Evolutionary conservation across 53 echinoderm and acorn worm species (phyloP), one percentile per base, ranked within the genome.

Genomic region (Temnopleurus reevesii): DNA sequence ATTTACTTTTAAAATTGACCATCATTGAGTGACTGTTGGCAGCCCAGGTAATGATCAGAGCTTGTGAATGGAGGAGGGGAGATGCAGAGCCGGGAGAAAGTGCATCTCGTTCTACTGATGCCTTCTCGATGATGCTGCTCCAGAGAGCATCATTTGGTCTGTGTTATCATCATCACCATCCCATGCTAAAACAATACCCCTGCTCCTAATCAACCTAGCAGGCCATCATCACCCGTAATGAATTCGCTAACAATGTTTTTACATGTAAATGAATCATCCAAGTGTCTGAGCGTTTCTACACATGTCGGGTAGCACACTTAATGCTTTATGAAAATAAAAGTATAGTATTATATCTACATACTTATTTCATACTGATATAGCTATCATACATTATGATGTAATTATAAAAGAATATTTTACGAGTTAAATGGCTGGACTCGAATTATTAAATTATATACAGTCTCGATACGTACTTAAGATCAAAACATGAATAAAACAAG

Each of bases 201-300:
- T 12, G 41, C 19, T 2, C 41, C 6, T 71, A 41, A 71, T 71
- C 23, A 71, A 41, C n/a, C 71, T 71, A 71, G 36, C 71, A 71
- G 71, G 8, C 2, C 41, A 21, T 4, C 12, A 17, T 18, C 38
- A n/a, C 71, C 7, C n/a, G 10, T 71, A 71, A 71, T 71, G 71
- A 71, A 71, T 71, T 71, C 4, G 71, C 71, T 71, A 71, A 71
- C 41, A 71, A 71, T 71, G 71, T 71, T 71, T 71, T 71, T 38
- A 71, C 38, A 71, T 71, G 38, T 41, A 71, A 43, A 71, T 71
- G 71, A 71, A 41, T 71, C n/a, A 8, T 10, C 71, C 71, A 71
- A 71, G 41, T 71, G 71, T 23, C 71, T 71, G 71, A 71, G 41
- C 41, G 23, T 18, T 71, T 71, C 38, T 8, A 23, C 71, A 71